Evolutionary conservation across 2,113 vertebrate species (phyloP), one percentile per base, ranked within the genome.

Genomic region (Xenopus borealis): DNA sequence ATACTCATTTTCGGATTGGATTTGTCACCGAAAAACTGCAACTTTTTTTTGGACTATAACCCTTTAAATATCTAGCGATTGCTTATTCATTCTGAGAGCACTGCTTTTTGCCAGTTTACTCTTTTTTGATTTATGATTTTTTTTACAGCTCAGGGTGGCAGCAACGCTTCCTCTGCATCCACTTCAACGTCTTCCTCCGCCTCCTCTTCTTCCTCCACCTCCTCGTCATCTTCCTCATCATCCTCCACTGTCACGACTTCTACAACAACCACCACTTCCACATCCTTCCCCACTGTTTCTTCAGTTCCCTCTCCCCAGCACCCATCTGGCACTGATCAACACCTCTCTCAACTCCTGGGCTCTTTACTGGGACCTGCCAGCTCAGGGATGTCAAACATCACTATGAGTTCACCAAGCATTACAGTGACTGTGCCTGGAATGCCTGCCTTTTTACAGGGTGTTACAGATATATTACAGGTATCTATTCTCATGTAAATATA

Each of bases 401-500:
- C 88, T 64, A 57, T 63, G 89, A 84, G 68, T 66, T 90, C 87
- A 40, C 93, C 95, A 1, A 93, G 93, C 7, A 92, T 96, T 79
- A 94, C 93, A 0, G 91, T 95, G 78, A 93, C 93, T 0, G 89
- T 94, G 78, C 93, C 94, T 1, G 93, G 94, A 0, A 88, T 95
- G 20, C 94, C 95, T 0, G 87, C 90, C 19, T 94, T 97, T 79
- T 89, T 97, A 61, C 94, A 95, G 81, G 95, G 94, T 69, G 87
- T 97, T 82, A 90, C 88, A 2, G 94, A 96, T n/a, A 94, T 97
- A 77, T 86, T 95, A 79, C 94, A 95, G 86, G 93, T 75, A 75
- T 12, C 19, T 93, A 46, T 85, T 84, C 23, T 27, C 23, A 27
- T 27, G 23, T 3, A 27, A 27, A 27, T 27, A 27, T 27, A 27